These are phyloP conservation scores for Antheraea assamensis DNA, from an alignment of 2,888 invertebrate species.

Conservation along the genomic window DNA sequence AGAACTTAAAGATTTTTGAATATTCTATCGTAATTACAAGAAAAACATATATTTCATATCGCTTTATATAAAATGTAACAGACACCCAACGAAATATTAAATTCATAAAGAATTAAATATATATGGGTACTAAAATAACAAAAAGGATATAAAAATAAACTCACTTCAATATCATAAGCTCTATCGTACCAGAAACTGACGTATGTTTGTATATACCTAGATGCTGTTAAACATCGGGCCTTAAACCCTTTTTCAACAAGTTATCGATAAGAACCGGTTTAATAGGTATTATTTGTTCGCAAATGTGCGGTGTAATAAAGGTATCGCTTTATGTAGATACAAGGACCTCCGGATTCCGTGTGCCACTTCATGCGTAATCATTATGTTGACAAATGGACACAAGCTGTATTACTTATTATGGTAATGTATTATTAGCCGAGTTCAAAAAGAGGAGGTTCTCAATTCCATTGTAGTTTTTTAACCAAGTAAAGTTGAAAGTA, in stretches of 20 bases:
- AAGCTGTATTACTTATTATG: conserved; percentile 43
- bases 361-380: conserved; percentile 53
- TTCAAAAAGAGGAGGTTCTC: too few species aligned
- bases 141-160: too few species aligned
- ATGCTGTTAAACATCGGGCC: conserved; percentile 9
- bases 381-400: conserved; percentile 34
- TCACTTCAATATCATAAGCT: too few species aligned
- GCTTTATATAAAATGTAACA: too few species aligned
- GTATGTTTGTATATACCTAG: background rate
- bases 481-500: too few species aligned
- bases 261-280: conserved; percentile 13
- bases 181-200: background rate
- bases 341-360: conserved; percentile 61
- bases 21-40: too few species aligned
- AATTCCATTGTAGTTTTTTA: too few species aligned
- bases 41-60: too few species aligned
- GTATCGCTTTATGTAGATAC: conserved; percentile 46
- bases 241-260: conserved; percentile 15
- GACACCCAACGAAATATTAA: too few species aligned
- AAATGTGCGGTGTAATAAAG: conserved; percentile 26
- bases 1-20: too few species aligned
- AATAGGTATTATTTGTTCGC: conserved; percentile 23
- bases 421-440: background rate
- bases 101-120: too few species aligned
- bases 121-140: too few species aligned